Conservation (phyloP, 2,888 invertebrate species). For the Cheilosia vernalis region DNA sequence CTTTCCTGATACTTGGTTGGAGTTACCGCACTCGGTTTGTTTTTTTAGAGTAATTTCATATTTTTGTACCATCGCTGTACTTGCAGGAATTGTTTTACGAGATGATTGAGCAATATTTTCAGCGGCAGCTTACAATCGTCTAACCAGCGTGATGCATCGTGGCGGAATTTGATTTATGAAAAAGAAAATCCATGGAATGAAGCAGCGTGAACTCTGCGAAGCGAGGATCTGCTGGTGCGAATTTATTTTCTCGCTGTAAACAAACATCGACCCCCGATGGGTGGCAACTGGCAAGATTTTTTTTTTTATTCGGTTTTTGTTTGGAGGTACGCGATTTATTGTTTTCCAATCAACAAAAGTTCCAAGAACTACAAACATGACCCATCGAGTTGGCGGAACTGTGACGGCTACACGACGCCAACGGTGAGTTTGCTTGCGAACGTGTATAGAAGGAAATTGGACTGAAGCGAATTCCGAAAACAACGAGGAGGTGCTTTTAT, state of each 20-base stretch:
- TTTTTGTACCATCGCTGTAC: constrained; percentile 9
- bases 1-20: constrained; percentile 46
- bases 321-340: constrained; percentile 27
- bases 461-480: constrained; percentile 2
- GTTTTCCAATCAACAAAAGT: constrained; percentile 60
- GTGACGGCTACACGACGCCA: background rate
- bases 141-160: constrained; percentile 50
- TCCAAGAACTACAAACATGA: constrained; percentile 15
- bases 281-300: constrained; percentile 13
- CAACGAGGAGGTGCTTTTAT: background rate
- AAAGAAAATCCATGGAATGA: constrained; percentile 22
- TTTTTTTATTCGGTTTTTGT: constrained; percentile 8
- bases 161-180: constrained; percentile 39
- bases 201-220: background rate
- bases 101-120: constrained; percentile 57
- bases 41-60: background rate
- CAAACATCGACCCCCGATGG: constrained; percentile 27
- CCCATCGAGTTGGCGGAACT: background rate
- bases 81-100: constrained; percentile 62
- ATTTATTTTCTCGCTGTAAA: constrained; percentile 42
- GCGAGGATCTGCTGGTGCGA: constrained; percentile 9
- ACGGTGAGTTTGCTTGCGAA: constrained; percentile 10
- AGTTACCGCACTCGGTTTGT: background rate
- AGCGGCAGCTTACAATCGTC: constrained; percentile 59
- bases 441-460: constrained; percentile 1